phyloP scores from a whole-genome alignment of 2,888 invertebrate genomes.

The Nemoura dubitans region DNA sequence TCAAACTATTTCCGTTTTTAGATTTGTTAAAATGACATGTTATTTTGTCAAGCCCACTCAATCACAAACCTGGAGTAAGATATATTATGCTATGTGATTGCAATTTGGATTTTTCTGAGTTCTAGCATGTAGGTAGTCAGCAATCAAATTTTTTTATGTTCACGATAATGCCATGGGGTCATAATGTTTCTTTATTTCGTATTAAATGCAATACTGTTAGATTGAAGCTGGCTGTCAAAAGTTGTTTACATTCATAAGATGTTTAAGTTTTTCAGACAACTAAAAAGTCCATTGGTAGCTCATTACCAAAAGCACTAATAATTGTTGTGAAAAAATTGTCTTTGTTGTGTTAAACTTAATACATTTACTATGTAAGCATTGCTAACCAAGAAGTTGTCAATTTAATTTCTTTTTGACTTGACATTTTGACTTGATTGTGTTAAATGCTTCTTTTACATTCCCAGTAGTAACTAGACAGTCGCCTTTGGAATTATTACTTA shows the following conservation, averaged over 20 bases:
- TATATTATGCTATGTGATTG: not conserved
- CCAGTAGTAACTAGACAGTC: not conserved
- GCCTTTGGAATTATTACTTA: not conserved
- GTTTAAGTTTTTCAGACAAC: slow-evolving; percentile 34
- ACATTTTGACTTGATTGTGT: not conserved
- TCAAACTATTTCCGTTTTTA: not conserved
- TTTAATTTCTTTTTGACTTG: not conserved
- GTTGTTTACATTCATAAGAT: slow-evolving; percentile 17
- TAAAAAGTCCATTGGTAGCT: slow-evolving; percentile 7
- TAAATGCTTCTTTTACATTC: not conserved
- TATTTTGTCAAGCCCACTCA: not conserved
- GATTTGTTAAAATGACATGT: not conserved
- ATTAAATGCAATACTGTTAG: not conserved
- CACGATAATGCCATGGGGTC: slow-evolving; percentile 38
- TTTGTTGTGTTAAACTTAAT: not conserved
- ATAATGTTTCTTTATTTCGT: not conserved
- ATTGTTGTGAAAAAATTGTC: slow-evolving; percentile 26
- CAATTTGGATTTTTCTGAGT: not conserved
- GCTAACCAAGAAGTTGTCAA: not conserved
- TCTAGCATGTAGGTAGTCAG: not conserved
- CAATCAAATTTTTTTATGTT: not conserved
- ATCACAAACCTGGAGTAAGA: not conserved
- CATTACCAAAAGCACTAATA: slow-evolving; percentile 18
- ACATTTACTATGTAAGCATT: not conserved
- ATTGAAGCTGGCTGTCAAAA: slow-evolving; percentile 43